Evolutionary conservation across 2,888 invertebrate genomes (phyloP).

Genomic region (Yponomeuta sedellus): DNA sequence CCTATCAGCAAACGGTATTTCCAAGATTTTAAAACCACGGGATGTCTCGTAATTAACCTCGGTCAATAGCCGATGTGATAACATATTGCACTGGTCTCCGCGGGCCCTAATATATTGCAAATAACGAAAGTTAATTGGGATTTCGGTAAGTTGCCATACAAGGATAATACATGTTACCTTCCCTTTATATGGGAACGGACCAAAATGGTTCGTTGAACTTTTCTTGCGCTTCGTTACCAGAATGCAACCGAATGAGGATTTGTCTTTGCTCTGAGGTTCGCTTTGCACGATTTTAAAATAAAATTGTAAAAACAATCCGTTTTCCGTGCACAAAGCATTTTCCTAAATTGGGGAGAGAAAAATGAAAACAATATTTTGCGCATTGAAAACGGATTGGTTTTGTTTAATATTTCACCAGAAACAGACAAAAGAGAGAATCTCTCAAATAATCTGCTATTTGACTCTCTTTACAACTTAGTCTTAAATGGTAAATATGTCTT

Average conservation of each 20-base stretch:
- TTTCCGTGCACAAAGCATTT: no score
- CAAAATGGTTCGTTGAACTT: neutral
- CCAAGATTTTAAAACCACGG: neutral
- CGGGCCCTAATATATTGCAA: neutral
- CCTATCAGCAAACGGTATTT: neutral
- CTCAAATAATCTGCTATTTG: no score
- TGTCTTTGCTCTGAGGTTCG: no score
- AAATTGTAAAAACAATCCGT: no score
- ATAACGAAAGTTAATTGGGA: conserved; percentile 1
- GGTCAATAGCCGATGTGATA: neutral
- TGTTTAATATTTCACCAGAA: no score
- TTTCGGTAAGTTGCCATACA: neutral
- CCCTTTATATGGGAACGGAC: neutral
- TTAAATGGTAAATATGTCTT: no score
- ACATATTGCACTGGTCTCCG: neutral
- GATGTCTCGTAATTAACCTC: neutral
- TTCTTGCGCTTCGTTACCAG: neutral
- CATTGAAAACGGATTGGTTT: no score
- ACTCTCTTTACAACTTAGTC: no score
- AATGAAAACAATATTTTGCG: no score
- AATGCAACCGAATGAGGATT: neutral
- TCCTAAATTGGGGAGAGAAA: no score
- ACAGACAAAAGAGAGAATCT: no score
- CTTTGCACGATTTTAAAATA: no score
- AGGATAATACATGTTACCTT: neutral